A percentile compares a stretch with the other conserved stretches of the same genome.
phyloP scores from a whole-genome alignment of 2,888 invertebrate species.

The Eilema sororculum region DNA sequence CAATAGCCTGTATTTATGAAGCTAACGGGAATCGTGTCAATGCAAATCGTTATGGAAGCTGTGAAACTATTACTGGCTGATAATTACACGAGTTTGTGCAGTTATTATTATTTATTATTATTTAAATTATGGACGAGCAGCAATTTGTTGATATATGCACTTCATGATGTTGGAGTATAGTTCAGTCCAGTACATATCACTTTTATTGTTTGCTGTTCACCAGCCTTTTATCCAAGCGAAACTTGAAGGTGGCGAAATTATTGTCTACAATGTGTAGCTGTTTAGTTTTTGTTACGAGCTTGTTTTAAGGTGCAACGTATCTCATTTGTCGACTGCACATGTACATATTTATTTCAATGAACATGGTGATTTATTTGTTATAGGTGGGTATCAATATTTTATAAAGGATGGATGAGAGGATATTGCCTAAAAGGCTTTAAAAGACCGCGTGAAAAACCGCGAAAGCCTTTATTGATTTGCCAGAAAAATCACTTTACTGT shows the following conservation, averaged over 20 bases:
- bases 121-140: too few species aligned
- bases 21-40: constrained; percentile 84
- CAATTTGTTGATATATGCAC: too few species aligned
- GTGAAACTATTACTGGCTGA: constrained; percentile 47
- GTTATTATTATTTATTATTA: too few species aligned
- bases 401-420: not conserved
- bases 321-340: too few species aligned
- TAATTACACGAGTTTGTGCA: not conserved
- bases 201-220: too few species aligned
- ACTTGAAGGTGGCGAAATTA: too few species aligned
- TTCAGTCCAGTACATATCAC: too few species aligned
- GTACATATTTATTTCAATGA: not conserved
- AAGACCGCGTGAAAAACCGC: not conserved
- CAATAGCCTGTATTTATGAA: constrained; percentile 82
- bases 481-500: too few species aligned
- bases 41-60: constrained; percentile 77
- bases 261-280: not conserved
- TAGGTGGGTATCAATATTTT: not conserved
- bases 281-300: not conserved
- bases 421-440: not conserved
- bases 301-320: not conserved
- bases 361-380: not conserved
- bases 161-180: too few species aligned
- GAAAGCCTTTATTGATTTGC: too few species aligned
- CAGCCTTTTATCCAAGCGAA: too few species aligned